Conservation (phyloP, 1,140 invertebrate genomes). For the Hestina assimilis region DNA sequence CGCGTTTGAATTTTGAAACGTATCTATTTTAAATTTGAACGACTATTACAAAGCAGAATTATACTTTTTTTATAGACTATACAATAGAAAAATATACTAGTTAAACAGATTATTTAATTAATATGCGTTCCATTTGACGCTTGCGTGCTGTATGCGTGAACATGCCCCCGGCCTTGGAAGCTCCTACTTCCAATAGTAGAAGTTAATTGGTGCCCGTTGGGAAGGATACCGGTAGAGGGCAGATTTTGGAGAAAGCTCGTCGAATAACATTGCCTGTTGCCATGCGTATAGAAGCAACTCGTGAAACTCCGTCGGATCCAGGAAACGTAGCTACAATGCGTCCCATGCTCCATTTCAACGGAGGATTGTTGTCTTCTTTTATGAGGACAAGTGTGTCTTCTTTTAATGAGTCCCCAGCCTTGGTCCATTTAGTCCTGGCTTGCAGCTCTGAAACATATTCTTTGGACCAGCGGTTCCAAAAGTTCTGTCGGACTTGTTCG, state of each 20-base stretch:
- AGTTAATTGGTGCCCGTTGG: neutral
- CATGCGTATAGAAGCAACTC: constrained; percentile 11
- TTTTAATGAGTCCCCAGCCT: neutral
- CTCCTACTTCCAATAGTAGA: neutral
- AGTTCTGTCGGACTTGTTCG: constrained; percentile 17
- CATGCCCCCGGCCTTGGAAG: too few species aligned
- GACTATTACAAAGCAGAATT: too few species aligned
- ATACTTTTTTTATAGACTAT: too few species aligned
- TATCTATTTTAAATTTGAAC: too few species aligned
- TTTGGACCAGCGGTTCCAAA: constrained; percentile 20
- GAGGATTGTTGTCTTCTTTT: constrained; percentile 24
- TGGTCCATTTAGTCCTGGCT: constrained; percentile 18
- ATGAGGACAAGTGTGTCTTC: constrained; percentile 19
- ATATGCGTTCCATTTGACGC: too few species aligned
- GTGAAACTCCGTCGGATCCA: constrained; percentile 16
- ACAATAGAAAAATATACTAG: too few species aligned
- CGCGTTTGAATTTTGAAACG: too few species aligned
- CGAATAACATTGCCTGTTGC: neutral
- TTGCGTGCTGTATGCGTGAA: too few species aligned
- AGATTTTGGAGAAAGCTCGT: constrained; percentile 5
- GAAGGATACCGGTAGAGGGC: constrained; percentile 1
- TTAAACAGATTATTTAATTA: too few species aligned
- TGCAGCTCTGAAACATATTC: constrained; percentile 25
- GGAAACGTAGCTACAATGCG: constrained; percentile 4
- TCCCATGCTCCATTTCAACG: constrained; percentile 22